phyloP scores from a whole-genome alignment of 92 coral and sea anemone genomes.

The Porites rus region DNA sequence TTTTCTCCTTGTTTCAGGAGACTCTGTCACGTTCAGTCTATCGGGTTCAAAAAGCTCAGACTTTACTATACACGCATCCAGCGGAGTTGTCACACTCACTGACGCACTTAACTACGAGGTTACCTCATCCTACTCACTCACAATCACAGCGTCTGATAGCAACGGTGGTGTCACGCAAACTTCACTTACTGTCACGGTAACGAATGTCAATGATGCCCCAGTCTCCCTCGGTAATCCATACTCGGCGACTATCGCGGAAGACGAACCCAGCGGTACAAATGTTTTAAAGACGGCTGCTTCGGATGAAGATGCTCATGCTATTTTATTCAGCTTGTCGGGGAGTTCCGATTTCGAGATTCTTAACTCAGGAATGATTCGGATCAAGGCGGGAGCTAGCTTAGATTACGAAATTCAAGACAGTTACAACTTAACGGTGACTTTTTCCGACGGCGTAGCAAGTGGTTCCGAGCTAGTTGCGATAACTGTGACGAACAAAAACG shows the following conservation, averaged over 20 bases:
- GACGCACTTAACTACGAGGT: constrained; percentile 77
- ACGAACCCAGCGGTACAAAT: constrained; percentile 63
- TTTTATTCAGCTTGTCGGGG: constrained; percentile 56
- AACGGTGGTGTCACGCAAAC: constrained; percentile 69
- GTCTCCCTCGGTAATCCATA: constrained; percentile 74
- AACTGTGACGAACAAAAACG: constrained; percentile 67
- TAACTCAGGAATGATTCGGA: constrained; percentile 60
- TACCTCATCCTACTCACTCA: constrained; percentile 62
- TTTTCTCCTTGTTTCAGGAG: constrained; percentile 43
- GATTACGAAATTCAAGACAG: constrained; percentile 73
- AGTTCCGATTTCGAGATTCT: constrained; percentile 62
- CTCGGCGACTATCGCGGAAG: constrained; percentile 69
- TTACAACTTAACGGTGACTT: constrained; percentile 70
- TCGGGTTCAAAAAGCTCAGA: constrained; percentile 70
- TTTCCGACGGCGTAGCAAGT: constrained; percentile 60
- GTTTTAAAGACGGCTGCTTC: constrained; percentile 72
- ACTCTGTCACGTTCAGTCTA: constrained; percentile 56
- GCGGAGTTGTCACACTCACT: constrained; percentile 67
- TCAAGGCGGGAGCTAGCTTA: constrained; percentile 56
- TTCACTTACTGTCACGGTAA: constrained; percentile 68
- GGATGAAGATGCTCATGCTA: constrained; percentile 66
- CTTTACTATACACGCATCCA: constrained; percentile 69
- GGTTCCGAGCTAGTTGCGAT: constrained; percentile 62
- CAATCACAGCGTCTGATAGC: constrained; percentile 74
- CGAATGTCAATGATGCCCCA: constrained; percentile 80